These are phyloP conservation scores for Columba janthina DNA, from an alignment of 2,113 vertebrate species.

Conservation along the genomic window DNA sequence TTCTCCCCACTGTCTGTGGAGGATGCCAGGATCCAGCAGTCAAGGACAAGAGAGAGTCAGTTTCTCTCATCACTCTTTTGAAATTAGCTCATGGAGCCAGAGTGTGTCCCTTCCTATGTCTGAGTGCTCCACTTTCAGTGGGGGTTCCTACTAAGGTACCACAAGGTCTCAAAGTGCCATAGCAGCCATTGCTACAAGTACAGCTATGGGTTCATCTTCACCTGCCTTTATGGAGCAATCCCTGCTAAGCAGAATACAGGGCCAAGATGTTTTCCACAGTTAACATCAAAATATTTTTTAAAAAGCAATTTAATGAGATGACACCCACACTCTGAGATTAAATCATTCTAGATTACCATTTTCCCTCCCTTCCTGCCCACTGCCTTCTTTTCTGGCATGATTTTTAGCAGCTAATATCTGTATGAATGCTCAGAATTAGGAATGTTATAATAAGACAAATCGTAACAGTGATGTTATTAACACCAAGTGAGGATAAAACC, in stretches of 20 bases:
- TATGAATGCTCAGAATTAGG: background rate
- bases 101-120: background rate
- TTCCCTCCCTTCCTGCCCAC: constrained; percentile 10
- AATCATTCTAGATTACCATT: constrained; percentile 13
- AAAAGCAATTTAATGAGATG: constrained; percentile 31
- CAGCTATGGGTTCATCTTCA: background rate
- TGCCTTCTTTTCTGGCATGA: constrained; percentile 7
- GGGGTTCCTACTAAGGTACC: background rate
- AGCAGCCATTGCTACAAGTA: background rate
- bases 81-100: background rate
- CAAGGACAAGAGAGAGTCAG: background rate
- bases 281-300: constrained; percentile 44
- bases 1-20: background rate
- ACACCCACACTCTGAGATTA: constrained; percentile 4
- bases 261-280: background rate
- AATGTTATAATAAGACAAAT: background rate
- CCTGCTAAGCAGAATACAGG: background rate
- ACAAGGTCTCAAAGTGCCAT: background rate
- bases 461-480: background rate
- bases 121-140: background rate
- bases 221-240: background rate
- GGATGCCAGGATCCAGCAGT: background rate
- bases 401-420: background rate
- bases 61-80: background rate
- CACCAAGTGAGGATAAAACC: background rate